Evolutionary conservation across 2,888 invertebrate species (phyloP), one percentile per base, ranked within the genome.

Genomic region (Lordiphosa fenestrarum): DNA sequence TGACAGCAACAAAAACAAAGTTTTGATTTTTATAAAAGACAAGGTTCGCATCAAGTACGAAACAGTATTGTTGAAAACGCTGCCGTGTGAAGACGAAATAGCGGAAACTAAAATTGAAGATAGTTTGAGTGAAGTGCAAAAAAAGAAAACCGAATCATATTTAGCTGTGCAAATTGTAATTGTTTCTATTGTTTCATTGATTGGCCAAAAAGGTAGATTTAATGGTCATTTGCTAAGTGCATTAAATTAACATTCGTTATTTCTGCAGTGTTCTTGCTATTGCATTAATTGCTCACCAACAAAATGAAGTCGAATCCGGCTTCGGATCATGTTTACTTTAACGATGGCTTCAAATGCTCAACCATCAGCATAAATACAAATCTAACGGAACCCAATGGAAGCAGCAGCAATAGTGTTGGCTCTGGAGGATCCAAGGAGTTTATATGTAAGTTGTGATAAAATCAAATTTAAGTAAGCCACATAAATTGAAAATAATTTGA

Each of bases 351-450:
- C 46, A 88, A 88, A 69, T 88, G 88, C 65, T 89, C 89, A 42
- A 83, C 88, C 23, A 86, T 89, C 46, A 88, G 87, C 67, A 89
- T 89, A 19, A 86, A 81, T 48, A 84, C 82, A 13, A 85, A 87
- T 56, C 36, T 73, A 12, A 70, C 78, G 41, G 90, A 88, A 55
- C 86, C 84, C 30, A 89, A 90, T 64, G 70, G 66, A 25, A 88
- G 88, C 56, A 53, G 36, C 35, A 73, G 56, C 23, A 36, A 35
- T 13, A 88, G 88, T 50, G 67, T 57, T 23, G 91, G 90, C 54
- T 88, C 90, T 49, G 90, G 90, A 82, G 93, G 92, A 69, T 93
- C 93, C 71, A 92, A 92, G 73, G 92, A 93, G 70, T 89, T 90
- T 66, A 90, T 90, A 76, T 83, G 90, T 90, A 84, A 89, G 90